A percentile compares a stretch with the other conserved stretches of the same genome.
Conservation (phyloP, 2,113 vertebrate genomes). For the Chrysemys picta region DNA sequence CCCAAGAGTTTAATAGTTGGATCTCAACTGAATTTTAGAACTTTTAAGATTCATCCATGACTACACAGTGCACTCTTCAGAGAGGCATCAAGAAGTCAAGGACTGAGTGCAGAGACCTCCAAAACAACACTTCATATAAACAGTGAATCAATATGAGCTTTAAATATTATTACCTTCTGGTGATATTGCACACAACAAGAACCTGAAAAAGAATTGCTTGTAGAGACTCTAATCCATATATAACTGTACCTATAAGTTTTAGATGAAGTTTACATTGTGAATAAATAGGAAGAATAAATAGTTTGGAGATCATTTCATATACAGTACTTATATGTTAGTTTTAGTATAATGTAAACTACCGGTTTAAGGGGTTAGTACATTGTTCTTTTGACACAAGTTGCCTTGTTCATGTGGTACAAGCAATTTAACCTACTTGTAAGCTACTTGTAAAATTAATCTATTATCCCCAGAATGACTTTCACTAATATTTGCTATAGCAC, state of each 20-base stretch:
- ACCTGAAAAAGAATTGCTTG: neutral
- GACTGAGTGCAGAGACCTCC: neutral
- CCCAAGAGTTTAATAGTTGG: neutral
- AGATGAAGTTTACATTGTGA: neutral
- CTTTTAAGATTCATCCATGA: neutral
- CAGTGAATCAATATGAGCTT: too few relatives aligned
- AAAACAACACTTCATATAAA: neutral
- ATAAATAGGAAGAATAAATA: accelerated
- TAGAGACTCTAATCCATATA: neutral
- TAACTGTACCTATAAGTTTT: neutral
- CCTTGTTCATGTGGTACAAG: neutral
- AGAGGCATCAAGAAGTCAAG: neutral
- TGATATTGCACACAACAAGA: neutral
- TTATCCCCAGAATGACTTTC: neutral
- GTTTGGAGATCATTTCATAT: neutral
- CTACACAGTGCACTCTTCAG: neutral
- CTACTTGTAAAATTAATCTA: neutral
- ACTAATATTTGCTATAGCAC: neutral
- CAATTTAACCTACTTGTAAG: neutral
- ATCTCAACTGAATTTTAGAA: neutral
- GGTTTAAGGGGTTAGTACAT: neutral
- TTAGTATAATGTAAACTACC: neutral
- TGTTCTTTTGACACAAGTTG: neutral
- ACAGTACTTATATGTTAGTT: neutral
- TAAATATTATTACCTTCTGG: neutral